Conservation (phyloP, 92 coral and sea anemone genomes). For the Zoanthus gigantus region DNA sequence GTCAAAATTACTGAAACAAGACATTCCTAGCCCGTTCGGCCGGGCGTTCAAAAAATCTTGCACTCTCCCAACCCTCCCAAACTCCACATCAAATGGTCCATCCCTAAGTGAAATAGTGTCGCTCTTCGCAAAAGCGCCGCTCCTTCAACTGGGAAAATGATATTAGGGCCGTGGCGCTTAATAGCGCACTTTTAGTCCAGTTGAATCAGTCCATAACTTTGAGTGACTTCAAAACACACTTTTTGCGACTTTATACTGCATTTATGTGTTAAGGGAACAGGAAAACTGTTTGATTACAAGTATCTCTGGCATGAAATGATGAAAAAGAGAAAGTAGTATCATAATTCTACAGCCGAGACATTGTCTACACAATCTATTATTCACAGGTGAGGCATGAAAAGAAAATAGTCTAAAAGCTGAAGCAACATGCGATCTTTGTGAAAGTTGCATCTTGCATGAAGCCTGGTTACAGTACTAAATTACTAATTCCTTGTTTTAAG, state of each 20-base stretch:
- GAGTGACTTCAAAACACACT: background rate
- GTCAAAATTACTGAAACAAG: too few relatives aligned
- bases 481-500: background rate
- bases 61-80: too few relatives aligned
- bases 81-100: too few relatives aligned
- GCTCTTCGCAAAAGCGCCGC: background rate
- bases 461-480: background rate
- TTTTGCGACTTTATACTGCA: background rate
- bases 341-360: background rate
- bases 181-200: too few relatives aligned
- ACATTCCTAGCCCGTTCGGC: too few relatives aligned
- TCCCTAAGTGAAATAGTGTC: background rate
- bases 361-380: background rate
- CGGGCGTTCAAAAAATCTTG: too few relatives aligned
- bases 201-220: too few relatives aligned
- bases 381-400: background rate
- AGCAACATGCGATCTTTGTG: background rate
- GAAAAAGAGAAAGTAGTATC: background rate
- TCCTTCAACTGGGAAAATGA: background rate
- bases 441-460: background rate
- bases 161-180: too few relatives aligned
- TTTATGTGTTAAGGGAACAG: background rate
- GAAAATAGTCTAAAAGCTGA: background rate
- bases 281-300: background rate
- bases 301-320: background rate